Evolutionary conservation across 1,140 invertebrate genomes (phyloP), one percentile per base, ranked within the genome.

Genomic region (Papilio glaucus): DNA sequence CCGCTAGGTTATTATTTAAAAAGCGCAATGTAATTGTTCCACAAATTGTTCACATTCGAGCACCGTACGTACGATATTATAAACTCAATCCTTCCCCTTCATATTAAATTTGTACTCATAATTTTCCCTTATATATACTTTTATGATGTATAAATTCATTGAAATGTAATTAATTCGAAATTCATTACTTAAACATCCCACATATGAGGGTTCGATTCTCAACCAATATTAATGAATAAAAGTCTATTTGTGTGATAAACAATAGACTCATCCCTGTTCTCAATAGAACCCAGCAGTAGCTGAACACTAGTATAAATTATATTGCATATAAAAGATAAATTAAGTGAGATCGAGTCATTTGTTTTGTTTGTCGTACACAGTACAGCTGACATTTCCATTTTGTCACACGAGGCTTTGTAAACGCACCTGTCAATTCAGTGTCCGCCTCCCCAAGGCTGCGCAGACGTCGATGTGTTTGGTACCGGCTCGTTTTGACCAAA

Each of bases 401-500:
- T 37, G 37, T 18, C 15, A 37, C 61, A 63, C 26, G 29, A 61
- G 61, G 61, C 37, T 63, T 39, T 38, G 61, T 63, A 63, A 63
- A 65, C 15, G 37, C 33, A 39, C 37, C 62, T 65, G 37, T 38
- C 37, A 65, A 65, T 65, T 15, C 29, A 65, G 29, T 39, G 37
- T 39, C 29, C 62, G 62, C 33, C 33, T 65, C 29, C 37, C 37
- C 37, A 38, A 61, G 60, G 60, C 33, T 65, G 62, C 37, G 33
- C 62, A 65, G 33, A 38, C 62, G 62, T 33, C 37, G 29, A 65
- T 38, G 26, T 37, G 62, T 65, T 65, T 65, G 39, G 62, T 65
- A 15, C 21, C 73, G 77, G 75, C 77, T 80, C 74, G 79, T 80
- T 85, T 85, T 77, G 80, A 81, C 81, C 24, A 57, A 57, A 21